Evolutionary conservation across 2,113 vertebrate genomes (phyloP), one percentile per base, ranked within the genome.

Genomic region (Notechis scutatus): DNA sequence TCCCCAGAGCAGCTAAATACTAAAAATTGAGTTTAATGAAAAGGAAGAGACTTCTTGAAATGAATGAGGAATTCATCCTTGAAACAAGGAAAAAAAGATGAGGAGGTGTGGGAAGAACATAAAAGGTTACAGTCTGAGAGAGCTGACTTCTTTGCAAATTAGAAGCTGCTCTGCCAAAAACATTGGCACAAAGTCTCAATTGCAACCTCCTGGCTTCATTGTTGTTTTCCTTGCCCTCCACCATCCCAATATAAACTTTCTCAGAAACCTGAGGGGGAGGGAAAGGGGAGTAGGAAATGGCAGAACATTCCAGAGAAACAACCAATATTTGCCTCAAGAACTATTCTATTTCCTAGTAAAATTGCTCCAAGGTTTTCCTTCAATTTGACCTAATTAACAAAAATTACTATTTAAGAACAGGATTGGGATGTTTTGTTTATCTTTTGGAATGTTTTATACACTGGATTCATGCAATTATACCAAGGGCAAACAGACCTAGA

Each of bases 11-110:
- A 92, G 39, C n/a, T 85, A 47, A 81, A 81, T 81, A 11, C 50
- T 81, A 56, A 85, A 92, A 54, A 89, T 23, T 54, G 39, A 47
- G 39, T 81, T 85, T 45, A 89, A 45, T 92, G 92, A 92, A 85
- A 89, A 81, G 52, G 57, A 85, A 92, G 87, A 45, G 10, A 52
- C 52, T 92, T 92, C 90, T 90, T 61, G 93, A 59, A 91, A 91
- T 56, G 81, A 61, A 50, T 93, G 81, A 57, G 74, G 39, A 93
- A 91, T 94, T 93, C 4, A 74, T 93, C 39, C 21, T 15, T 91
- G 54, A 59, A 88, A 91, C 39, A 87, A 4, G 15, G 45, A 87
- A 4, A 14, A 14, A 5, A 88, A 69, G 47, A 29, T 34, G 50
- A 45, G 18, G 92, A 57, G 64, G 42, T 85, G 92, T 92, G 87